These are phyloP conservation scores for Channa maculata DNA, from an alignment of 2,113 vertebrate species.

Conservation along the genomic window DNA sequence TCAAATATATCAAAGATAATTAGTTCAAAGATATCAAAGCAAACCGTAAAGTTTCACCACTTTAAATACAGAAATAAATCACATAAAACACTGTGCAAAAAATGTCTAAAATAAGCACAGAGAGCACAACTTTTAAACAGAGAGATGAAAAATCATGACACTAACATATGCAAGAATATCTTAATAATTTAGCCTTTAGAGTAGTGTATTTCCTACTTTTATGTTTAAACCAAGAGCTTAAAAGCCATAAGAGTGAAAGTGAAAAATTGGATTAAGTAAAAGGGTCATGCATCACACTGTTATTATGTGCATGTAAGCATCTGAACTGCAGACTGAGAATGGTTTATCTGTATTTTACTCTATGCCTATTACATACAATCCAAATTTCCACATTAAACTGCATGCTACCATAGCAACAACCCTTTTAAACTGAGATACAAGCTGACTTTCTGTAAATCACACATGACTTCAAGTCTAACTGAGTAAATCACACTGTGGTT, in stretches of 20 bases:
- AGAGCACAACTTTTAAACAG: not conserved
- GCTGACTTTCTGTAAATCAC: not conserved
- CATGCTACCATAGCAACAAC: not conserved
- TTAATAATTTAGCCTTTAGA: not conserved
- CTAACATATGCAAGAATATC: not conserved
- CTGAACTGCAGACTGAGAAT: too few species aligned
- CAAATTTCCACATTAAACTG: not conserved
- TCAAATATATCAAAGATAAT: not conserved
- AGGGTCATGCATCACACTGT: not conserved
- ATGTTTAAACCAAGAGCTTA: not conserved
- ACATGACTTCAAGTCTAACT: not conserved
- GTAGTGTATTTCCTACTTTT: not conserved
- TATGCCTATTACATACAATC: too few species aligned
- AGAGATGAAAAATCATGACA: too few species aligned
- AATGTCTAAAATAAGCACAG: not conserved
- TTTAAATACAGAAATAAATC: slow-evolving; percentile 8
- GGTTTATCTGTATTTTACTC: too few species aligned
- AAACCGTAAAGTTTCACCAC: not conserved
- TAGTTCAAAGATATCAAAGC: not conserved
- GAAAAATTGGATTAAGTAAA: not conserved
- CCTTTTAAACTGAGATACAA: not conserved
- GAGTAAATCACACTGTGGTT: not conserved
- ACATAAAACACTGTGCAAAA: not conserved
- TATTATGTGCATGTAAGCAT: too few species aligned
- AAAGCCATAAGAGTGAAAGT: not conserved